Conservation (phyloP, 1,140 invertebrate genomes). For the Vanessa atalanta region DNA sequence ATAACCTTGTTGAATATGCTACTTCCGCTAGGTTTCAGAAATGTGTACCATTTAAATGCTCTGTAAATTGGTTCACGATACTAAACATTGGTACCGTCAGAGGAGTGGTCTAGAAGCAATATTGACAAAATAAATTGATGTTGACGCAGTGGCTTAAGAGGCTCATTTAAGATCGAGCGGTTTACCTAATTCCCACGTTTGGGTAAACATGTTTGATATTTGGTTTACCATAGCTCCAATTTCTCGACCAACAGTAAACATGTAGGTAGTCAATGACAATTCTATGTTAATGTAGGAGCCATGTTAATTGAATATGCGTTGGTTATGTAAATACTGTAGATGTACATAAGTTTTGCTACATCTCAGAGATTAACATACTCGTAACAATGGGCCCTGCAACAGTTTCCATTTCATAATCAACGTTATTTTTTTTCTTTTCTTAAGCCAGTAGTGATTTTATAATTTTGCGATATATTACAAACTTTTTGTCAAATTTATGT, state of each 20-base stretch:
- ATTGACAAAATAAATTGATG: conserved; percentile 46
- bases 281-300: conserved; percentile 35
- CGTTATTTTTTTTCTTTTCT: not conserved
- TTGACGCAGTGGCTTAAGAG: conserved; percentile 41
- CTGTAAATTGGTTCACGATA: conserved; percentile 27
- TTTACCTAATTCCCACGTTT: conserved; percentile 47
- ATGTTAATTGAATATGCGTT: conserved; percentile 27
- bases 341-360: conserved; percentile 23
- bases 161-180: conserved; percentile 45
- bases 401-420: conserved; percentile 4
- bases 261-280: conserved; percentile 33
- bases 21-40: not conserved
- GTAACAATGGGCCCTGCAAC: conserved; percentile 16
- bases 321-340: conserved; percentile 17
- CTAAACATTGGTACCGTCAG: conserved; percentile 20
- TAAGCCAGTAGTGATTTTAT: no score
- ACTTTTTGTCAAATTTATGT: no score
- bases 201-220: conserved; percentile 42
- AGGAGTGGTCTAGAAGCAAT: conserved; percentile 35
- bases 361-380: conserved; percentile 17
- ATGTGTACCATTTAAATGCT: conserved; percentile 21
- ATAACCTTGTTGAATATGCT: not conserved
- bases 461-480: no score
- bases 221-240: conserved; percentile 37
- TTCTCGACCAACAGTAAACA: conserved; percentile 29